Evolutionary conservation across 2,113 vertebrate genomes (phyloP).

Genomic region (Chitala chitala): DNA sequence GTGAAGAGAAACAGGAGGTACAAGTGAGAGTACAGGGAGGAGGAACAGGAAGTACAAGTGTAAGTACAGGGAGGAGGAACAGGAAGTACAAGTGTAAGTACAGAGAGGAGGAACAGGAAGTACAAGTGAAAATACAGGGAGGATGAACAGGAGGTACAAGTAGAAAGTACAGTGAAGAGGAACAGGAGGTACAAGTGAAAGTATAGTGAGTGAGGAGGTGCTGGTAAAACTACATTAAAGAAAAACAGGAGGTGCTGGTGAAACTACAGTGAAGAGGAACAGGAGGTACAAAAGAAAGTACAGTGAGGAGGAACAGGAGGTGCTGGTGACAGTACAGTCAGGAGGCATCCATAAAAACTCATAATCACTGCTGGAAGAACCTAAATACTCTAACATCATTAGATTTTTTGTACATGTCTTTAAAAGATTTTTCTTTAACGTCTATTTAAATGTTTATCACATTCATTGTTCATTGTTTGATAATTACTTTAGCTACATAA

Average conservation of each 20-base stretch:
- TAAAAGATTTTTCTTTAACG: neutral
- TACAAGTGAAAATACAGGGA: neutral
- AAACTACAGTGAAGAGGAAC: neutral
- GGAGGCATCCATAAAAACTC: too few species aligned
- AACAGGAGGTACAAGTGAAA: neutral
- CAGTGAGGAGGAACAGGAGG: neutral
- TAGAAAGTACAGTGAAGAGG: neutral
- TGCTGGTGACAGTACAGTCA: too few species aligned
- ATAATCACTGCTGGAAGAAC: too few species aligned
- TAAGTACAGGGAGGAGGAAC: neutral
- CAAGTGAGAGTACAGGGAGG: neutral
- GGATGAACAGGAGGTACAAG: neutral
- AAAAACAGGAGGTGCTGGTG: neutral
- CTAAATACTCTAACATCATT: too few species aligned
- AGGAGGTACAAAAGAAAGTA: neutral
- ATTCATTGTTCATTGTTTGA: neutral
- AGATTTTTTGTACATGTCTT: neutral
- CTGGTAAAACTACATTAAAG: neutral
- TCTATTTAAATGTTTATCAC: neutral
- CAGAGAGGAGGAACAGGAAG: neutral
- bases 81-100: neutral
- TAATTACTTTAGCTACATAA: neutral
- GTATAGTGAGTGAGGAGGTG: slow-evolving; percentile 27
- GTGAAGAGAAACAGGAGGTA: slow-evolving; percentile 6
- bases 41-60: neutral